Percentiles rank a stretch among this genome's conserved stretches.
phyloP scores from a whole-genome alignment of 2,888 invertebrate species.

The Caenorhabditis doughertyi region DNA sequence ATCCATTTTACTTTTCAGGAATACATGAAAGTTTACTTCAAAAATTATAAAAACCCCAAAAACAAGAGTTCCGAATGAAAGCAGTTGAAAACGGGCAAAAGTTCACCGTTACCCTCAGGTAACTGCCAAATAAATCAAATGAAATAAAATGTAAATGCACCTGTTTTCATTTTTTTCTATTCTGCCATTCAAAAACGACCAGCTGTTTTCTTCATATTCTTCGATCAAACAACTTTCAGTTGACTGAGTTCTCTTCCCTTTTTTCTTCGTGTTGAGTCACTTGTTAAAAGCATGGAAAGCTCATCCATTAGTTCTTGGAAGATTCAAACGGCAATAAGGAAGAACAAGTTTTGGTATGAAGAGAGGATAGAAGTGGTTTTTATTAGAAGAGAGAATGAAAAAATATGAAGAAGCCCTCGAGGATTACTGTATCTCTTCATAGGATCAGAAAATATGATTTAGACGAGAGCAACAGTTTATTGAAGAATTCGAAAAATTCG shows the following conservation, averaged over 20 bases:
- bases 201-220: conserved; percentile 12
- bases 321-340: conserved; percentile 7
- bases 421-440: neutral
- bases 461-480: too few species aligned
- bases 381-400: neutral
- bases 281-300: conserved; percentile 12
- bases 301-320: conserved; percentile 5
- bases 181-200: conserved; percentile 6
- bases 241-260: neutral
- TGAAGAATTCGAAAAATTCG: too few species aligned
- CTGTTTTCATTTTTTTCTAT: neutral
- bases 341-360: neutral
- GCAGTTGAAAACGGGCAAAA: neutral
- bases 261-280: conserved; percentile 7
- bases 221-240: conserved; percentile 33
- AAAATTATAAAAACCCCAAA: too few species aligned
- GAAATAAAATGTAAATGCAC: conserved; percentile 18
- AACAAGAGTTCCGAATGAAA: neutral
- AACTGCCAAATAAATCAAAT: conserved; percentile 8
- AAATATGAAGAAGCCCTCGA: neutral
- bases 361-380: neutral
- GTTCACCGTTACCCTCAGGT: neutral
- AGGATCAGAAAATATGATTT: neutral
- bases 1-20: too few species aligned
- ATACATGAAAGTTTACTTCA: too few species aligned